phyloP scores from a whole-genome alignment of 2,113 vertebrate species.

The Tachysurus fulvidraco region DNA sequence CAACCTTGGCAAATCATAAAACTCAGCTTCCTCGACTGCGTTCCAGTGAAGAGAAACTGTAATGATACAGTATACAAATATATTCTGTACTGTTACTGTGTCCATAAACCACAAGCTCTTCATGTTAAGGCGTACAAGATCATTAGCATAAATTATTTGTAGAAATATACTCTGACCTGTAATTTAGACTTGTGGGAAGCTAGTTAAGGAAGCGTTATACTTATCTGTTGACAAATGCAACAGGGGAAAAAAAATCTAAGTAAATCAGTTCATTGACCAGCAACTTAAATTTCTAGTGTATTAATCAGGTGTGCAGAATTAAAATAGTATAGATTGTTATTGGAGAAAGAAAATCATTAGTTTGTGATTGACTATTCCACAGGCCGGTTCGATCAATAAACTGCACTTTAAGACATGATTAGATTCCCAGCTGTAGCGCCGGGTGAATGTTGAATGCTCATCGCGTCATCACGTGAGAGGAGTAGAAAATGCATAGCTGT shows the following conservation, averaged over 20 bases:
- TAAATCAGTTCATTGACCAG: not conserved
- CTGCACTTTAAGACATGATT: constrained; percentile 24
- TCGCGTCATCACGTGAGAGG: not conserved
- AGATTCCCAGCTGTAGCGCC: constrained; percentile 1
- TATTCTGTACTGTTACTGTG: not conserved
- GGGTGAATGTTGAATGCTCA: not conserved
- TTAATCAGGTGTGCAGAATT: constrained; percentile 30
- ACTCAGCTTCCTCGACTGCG: not conserved
- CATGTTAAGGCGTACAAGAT: not conserved
- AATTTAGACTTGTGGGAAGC: not conserved
- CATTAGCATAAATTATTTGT: not conserved
- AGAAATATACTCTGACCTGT: not conserved
- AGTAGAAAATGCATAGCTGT: not conserved
- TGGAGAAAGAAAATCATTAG: constrained; percentile 35
- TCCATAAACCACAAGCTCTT: not conserved
- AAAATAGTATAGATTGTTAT: constrained; percentile 36
- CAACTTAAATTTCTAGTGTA: not conserved
- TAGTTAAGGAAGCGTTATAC: not conserved
- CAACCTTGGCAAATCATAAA: not conserved
- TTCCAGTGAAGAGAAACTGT: not conserved
- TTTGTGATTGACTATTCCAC: constrained; percentile 25
- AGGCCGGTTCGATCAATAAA: not conserved
- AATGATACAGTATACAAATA: not conserved
- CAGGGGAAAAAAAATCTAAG: too few relatives aligned
- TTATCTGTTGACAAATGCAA: not conserved